A percentile compares a stretch with the other conserved stretches of the same genome.
phyloP scores from a whole-genome alignment of 35 echinoderm and acorn worm species.

The Eucidaris tribuloides region DNA sequence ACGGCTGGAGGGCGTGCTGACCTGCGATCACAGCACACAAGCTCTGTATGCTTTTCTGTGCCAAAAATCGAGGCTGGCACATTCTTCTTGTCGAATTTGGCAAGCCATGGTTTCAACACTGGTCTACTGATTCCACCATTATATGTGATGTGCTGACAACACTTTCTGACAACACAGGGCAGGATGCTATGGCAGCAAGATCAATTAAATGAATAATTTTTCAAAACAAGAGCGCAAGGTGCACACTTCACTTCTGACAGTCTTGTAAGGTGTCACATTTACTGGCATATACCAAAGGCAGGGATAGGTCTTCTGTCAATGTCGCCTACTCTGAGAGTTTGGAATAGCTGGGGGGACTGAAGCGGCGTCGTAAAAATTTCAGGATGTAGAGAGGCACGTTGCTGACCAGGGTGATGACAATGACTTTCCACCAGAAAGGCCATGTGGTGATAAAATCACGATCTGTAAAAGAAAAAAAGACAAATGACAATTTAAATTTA shows the following conservation, averaged over 20 bases:
- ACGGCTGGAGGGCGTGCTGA: too few relatives aligned
- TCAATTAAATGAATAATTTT: not conserved
- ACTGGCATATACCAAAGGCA: not conserved
- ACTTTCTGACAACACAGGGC: not conserved
- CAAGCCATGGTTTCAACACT: too few relatives aligned
- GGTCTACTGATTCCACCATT: too few relatives aligned
- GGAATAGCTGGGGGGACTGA: conserved; percentile 93
- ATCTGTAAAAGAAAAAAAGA: conserved; percentile 51
- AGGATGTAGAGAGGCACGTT: conserved; percentile 96
- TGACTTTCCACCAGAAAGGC: conserved; percentile 96
- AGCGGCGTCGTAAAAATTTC: conserved; percentile 80
- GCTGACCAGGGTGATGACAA: conserved; percentile 88
- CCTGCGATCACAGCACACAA: too few relatives aligned
- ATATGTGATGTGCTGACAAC: too few relatives aligned
- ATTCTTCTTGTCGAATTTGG: too few relatives aligned
- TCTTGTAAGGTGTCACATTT: not conserved
- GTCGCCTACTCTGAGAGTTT: conserved; percentile 72
- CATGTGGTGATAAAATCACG: conserved; percentile 86
- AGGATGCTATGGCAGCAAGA: not conserved
- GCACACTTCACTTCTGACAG: not conserved
- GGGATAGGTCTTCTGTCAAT: not conserved
- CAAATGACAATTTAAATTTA: not conserved
- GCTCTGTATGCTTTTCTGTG: too few relatives aligned
- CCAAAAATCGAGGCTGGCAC: too few relatives aligned
- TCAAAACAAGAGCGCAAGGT: not conserved